A percentile compares a stretch with the other conserved stretches of the same genome.
These are phyloP conservation scores for Lepisosteus oculatus DNA, from an alignment of 2,113 vertebrate genomes.

Conservation along the genomic window DNA sequence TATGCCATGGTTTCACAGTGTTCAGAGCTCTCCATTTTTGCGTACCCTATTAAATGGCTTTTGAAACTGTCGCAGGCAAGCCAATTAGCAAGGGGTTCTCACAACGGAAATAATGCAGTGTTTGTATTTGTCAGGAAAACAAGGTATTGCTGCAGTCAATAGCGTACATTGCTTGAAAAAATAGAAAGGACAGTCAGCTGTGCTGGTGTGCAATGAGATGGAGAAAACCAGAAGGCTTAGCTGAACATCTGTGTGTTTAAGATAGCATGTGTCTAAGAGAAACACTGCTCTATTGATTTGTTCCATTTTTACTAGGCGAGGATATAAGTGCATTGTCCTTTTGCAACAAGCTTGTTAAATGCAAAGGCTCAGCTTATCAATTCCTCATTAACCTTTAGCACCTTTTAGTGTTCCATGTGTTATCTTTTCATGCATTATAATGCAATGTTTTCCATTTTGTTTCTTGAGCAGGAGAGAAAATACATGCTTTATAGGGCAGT, in stretches of 20 bases:
- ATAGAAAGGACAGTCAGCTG: neutral
- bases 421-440: neutral
- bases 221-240: neutral
- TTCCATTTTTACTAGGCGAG: neutral
- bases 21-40: neutral
- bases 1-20: no score
- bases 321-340: neutral
- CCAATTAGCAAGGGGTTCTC: neutral
- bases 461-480: no score
- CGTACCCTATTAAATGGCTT: neutral
- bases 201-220: neutral
- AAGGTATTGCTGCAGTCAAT: constrained; percentile 2
- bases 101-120: neutral
- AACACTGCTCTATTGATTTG: neutral
- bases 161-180: neutral
- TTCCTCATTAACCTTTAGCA: constrained; percentile 2
- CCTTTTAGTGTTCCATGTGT: neutral
- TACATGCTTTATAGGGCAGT: no score
- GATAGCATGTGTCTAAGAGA: constrained; percentile 2
- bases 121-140: neutral
- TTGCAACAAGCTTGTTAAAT: neutral
- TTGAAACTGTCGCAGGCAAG: neutral
- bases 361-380: neutral
- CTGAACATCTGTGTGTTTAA: constrained; percentile 1
- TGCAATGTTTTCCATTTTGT: no score